Evolutionary conservation across 2,113 vertebrate genomes (phyloP).

Genomic region (Excalfactoria chinensis): DNA sequence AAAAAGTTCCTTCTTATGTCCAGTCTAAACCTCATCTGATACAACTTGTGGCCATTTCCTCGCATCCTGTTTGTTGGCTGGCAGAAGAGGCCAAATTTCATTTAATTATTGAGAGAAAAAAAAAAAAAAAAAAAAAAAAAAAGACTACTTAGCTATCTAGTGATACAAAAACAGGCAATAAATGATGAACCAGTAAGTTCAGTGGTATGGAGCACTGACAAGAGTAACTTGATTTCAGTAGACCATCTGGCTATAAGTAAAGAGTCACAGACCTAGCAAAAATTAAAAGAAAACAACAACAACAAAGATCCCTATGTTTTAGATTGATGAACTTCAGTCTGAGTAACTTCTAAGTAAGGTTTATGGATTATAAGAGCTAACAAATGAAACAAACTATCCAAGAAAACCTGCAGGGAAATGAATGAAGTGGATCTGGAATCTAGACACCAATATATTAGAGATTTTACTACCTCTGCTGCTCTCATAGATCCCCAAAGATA

Average conservation of each 20-base stretch:
- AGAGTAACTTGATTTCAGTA: not conserved
- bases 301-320: not conserved
- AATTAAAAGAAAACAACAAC: not conserved
- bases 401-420: not conserved
- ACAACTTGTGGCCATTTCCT: no score
- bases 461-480: not conserved
- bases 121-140: not conserved
- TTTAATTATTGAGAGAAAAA: not conserved
- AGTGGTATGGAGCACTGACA: not conserved
- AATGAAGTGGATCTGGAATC: not conserved
- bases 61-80: no score
- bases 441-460: not conserved
- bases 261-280: not conserved
- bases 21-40: no score
- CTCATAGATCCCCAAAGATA: not conserved
- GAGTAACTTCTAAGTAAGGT: not conserved
- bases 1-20: no score
- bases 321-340: not conserved
- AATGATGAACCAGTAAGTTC: not conserved
- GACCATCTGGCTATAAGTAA: not conserved
- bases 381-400: fast-evolving
- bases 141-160: not conserved
- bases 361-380: not conserved
- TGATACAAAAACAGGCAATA: not conserved
- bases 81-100: not conserved